Percentiles rank a stretch among this genome's conserved stretches.
Conservation (phyloP, 2,113 vertebrate genomes). For the Poeciliopsis occidentalis region DNA sequence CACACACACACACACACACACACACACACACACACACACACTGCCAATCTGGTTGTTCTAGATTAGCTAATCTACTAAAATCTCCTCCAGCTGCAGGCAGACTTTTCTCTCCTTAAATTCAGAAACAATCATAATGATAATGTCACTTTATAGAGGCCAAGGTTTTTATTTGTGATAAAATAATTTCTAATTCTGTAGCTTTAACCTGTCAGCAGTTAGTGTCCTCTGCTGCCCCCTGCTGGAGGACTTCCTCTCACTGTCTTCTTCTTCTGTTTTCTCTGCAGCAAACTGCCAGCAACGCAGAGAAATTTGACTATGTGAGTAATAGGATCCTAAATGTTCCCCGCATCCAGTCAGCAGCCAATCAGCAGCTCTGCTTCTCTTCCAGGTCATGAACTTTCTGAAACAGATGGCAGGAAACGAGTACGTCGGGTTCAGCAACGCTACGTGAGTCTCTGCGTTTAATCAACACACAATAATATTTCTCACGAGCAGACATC, state of each 20-base stretch:
- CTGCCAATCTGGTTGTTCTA: not conserved
- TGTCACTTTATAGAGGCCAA: slow-evolving; percentile 26
- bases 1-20: not conserved
- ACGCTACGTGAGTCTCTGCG: slow-evolving; percentile 91
- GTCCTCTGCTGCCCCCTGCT: slow-evolving; percentile 12
- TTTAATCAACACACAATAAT: too few relatives aligned
- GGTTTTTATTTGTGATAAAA: slow-evolving; percentile 31
- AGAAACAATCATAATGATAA: slow-evolving; percentile 43
- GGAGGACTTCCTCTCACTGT: slow-evolving; percentile 18
- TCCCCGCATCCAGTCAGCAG: not conserved
- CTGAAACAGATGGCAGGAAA: slow-evolving; percentile 97
- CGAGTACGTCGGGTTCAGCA: slow-evolving; percentile 98
- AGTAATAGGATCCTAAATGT: slow-evolving; percentile 72
- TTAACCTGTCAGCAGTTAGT: slow-evolving; percentile 20
- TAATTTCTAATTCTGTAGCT: slow-evolving; percentile 47
- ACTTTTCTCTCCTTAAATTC: slow-evolving; percentile 25
- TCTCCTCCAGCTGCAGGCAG: slow-evolving; percentile 38
- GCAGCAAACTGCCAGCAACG: slow-evolving; percentile 95
- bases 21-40: not conserved
- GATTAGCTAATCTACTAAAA: slow-evolving; percentile 15
- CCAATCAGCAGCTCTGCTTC: not conserved
- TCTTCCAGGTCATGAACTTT: slow-evolving; percentile 91
- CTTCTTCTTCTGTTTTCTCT: slow-evolving; percentile 30
- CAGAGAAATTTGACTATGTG: slow-evolving; percentile 98
- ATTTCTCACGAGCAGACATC: too few relatives aligned